Evolutionary conservation across 1,140 invertebrate genomes (phyloP), one percentile per base, ranked within the genome.

Genomic region (Eufriesea mexicana): DNA sequence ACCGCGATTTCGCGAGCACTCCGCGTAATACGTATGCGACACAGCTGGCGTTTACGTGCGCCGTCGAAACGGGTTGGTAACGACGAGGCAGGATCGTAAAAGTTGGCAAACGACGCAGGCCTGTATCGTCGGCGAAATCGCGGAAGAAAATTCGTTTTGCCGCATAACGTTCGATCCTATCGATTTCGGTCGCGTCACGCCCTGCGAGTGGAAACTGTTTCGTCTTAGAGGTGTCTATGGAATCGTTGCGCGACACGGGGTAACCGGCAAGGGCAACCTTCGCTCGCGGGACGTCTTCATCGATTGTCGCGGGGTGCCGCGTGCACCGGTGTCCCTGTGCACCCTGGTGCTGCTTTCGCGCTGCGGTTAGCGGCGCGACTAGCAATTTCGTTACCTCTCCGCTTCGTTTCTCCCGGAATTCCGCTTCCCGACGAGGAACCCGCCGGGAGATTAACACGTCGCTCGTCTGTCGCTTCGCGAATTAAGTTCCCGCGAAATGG

Each of bases 101-200:
- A 35, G 35, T 35, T 35, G 35, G 35, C 35, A 35, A 35, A 35
- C 35, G 35, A 35, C 35, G 35, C 35, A 35, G 35, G 35, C 35
- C 35, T 35, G 35, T 35, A 35, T 35, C 20, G 16, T 66, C 8
- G 35, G 12, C 16, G 35, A 20, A 66, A 66, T 47, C 25, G 47
- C 18, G 68, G 47, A 51, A 2, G 49, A 28, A n/a, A n/a, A 76
- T 64, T 49, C 59, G 28, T 74, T 73, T 64, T 72, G 57, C 68
- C 66, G 76, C 66, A 47, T 59, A 42, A 59, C 71, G 77, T 85
- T 88, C 85, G 89, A 89, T 88, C 79, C 59, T 67, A 84, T 77
- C 68, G 84, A 89, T 84, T 84, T 49, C 35, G 35, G 73, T 47
- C 61, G 67, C 75, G 85, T 83, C 82, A 88, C 85, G 77, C 85